Base-by-base conservation (phyloP, 2,888 invertebrate genomes). In the Pristionchus arcanus region DNA sequence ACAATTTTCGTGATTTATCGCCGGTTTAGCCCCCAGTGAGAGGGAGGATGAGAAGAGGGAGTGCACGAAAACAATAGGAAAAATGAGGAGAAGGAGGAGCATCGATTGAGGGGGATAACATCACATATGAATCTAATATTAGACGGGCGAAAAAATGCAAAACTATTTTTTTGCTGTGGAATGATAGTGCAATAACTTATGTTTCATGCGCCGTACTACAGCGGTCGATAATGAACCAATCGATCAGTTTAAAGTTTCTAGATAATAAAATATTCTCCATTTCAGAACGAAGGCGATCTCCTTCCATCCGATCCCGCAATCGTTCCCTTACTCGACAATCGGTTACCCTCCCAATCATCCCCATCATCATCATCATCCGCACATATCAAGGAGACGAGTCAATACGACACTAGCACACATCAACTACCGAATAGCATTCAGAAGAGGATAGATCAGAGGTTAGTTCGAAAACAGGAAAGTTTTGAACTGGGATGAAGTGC, bases 1-100 rank as follows among this genome's bases (percentile, higher is more conserved):
- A 42, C 49, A 49, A 81, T 81, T 28, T 53, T 53, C 49, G 49
- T 81, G 81, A 81, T 81, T 81, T 81, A 81, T 81, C 81, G 81
- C 28, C 81, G n/a, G 49, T 81, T 81, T 81, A 81, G 81, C 81
- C 81, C 25, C 25, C 49, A 53, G 81, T 49, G 81, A 81, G 81
- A 81, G 28, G 21, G 49, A 28, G 19, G 37, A 37, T 9, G 34
- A 42, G 74, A 77, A 25, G 37, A 7, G 25, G 34, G 15, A 77
- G 37, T 71, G 34, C 74, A 77, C 74, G 37, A 77, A 77, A 77
- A 77, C 74, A 77, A 42, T 42, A 42, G 31, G 31, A 77, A 31
- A 25, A 4, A 42, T 37, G 42, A 37, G 42, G 25, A 68, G 74
- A 42, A 37, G 74, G 74, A 77, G 31, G 42, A 42, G 42, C 31